Evolutionary conservation across 2,888 invertebrate species (phyloP), one percentile per base, ranked within the genome.

Genomic region (Ryuthela nishihirai): DNA sequence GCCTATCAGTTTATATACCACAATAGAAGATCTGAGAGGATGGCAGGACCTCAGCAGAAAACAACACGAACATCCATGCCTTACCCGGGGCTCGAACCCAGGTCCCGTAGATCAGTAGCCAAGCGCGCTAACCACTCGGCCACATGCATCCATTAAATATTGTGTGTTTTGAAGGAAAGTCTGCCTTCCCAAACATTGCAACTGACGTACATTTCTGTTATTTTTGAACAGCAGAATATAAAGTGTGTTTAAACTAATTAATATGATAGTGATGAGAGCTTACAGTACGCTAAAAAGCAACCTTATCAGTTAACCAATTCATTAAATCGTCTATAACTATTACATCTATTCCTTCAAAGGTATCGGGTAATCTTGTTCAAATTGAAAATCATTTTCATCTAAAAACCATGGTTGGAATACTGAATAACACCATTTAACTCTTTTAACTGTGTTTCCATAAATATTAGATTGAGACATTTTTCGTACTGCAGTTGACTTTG

Each of bases 91-190:
- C n/a, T n/a, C n/a, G n/a, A n/a, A n/a, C n/a, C n/a, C n/a, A n/a
- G n/a, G n/a, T n/a, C n/a, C n/a, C n/a, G n/a, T n/a, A n/a, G n/a
- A n/a, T n/a, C n/a, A n/a, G n/a, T n/a, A n/a, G n/a, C n/a, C n/a
- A n/a, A n/a, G n/a, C n/a, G n/a, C n/a, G n/a, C n/a, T n/a, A n/a
- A n/a, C n/a, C n/a, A n/a, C n/a, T n/a, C n/a, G n/a, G n/a, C n/a
- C n/a, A n/a, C n/a, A 65, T 4, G 64, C 63, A 26, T 48, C 36
- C 20, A 49, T 26, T 7, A 59, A 53, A 36, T 34, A 59, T 15
- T 21, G 10, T 1, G 32, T 18, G 12, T 53, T 59, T 6, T 20
- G 12, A 23, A 46, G 46, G 20, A 39, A 54, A 4, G 32, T 24
- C 21, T 49, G 50, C n/a, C 49, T 18, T 15, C 21, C 39, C 9